Evolutionary conservation across 2,797 vertebrate genomes (phyloP).

Genomic region (Sphenodon punctatus): DNA sequence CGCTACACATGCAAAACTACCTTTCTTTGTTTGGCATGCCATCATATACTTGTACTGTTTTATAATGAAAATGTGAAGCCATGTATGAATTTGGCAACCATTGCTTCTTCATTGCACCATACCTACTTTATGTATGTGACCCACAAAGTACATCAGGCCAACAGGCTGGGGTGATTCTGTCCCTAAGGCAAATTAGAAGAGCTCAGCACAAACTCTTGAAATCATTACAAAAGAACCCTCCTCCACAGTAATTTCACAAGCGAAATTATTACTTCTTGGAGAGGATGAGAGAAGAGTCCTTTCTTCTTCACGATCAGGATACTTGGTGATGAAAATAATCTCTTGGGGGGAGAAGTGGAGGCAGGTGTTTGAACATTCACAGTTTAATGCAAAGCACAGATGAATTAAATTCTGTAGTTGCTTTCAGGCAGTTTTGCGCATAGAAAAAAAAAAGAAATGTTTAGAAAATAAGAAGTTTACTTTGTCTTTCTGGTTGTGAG

Average conservation of each 20-base stretch:
- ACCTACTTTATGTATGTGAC: conserved; percentile 51
- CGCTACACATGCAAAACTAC: conserved; percentile 12
- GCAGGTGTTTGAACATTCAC: conserved; percentile 83
- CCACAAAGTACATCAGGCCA: conserved; percentile 60
- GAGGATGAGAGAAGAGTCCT: conserved; percentile 57
- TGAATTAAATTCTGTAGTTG: conserved; percentile 81
- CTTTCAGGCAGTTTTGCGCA: conserved; percentile 84
- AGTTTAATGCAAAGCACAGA: conserved; percentile 86
- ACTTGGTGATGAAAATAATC: conserved; percentile 65
- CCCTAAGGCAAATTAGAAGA: conserved; percentile 77
- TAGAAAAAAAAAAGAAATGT: conserved; percentile 83
- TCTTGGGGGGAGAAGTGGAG: conserved; percentile 76
- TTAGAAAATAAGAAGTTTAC: conserved; percentile 85
- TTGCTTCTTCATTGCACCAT: conserved; percentile 65
- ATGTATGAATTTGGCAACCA: conserved; percentile 70
- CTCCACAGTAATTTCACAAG: conserved; percentile 63
- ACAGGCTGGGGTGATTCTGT: conserved; percentile 71
- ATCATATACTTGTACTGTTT: conserved; percentile 42
- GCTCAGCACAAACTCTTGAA: conserved; percentile 70
- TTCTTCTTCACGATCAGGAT: conserved; percentile 71
- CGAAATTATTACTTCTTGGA: conserved; percentile 69
- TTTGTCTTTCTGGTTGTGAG: conserved; percentile 77
- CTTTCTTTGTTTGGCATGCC: conserved; percentile 44
- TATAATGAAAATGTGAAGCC: conserved; percentile 53
- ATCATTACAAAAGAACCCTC: conserved; percentile 52